phyloP scores from a whole-genome alignment of 2,113 vertebrate species.

The Hassar affinis region DNA sequence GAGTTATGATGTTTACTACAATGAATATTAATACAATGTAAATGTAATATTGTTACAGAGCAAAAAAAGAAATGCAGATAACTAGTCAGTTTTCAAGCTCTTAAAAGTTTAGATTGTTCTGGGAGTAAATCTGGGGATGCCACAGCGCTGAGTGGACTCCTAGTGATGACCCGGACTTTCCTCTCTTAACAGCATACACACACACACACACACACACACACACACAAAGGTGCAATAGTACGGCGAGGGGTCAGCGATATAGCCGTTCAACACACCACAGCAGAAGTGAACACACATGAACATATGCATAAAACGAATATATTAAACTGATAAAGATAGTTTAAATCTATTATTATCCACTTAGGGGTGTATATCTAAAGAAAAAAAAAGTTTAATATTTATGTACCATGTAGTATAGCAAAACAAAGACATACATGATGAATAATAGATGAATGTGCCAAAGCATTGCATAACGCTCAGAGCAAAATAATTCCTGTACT shows the following conservation, averaged over 20 bases:
- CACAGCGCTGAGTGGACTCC: not conserved
- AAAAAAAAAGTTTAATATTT: conserved; percentile 38
- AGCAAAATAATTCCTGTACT: conserved; percentile 78
- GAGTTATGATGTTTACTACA: conserved; percentile 41
- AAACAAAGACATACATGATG: conserved; percentile 70
- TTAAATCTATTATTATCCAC: not conserved
- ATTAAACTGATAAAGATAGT: not conserved
- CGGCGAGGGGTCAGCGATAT: not conserved
- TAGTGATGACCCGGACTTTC: conserved; percentile 3
- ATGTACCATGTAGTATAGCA: conserved; percentile 31
- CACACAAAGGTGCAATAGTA: not conserved
- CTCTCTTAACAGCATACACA: not conserved
- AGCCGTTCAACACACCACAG: conserved; percentile 8
- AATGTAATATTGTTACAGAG: conserved; percentile 9
- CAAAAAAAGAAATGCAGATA: not conserved
- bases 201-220: conserved; percentile 11
- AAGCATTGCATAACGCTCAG: conserved; percentile 78
- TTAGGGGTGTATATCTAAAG: conserved; percentile 37
- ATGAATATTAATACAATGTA: conserved; percentile 32
- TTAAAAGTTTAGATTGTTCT: conserved; percentile 1
- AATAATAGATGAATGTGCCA: conserved; percentile 74
- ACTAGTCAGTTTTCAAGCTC: not conserved
- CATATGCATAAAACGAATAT: conserved; percentile 3
- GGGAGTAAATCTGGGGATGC: not conserved
- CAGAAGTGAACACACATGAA: conserved; percentile 26